Conservation (phyloP, 2,888 invertebrate genomes). For the Diarsia mendica region DNA sequence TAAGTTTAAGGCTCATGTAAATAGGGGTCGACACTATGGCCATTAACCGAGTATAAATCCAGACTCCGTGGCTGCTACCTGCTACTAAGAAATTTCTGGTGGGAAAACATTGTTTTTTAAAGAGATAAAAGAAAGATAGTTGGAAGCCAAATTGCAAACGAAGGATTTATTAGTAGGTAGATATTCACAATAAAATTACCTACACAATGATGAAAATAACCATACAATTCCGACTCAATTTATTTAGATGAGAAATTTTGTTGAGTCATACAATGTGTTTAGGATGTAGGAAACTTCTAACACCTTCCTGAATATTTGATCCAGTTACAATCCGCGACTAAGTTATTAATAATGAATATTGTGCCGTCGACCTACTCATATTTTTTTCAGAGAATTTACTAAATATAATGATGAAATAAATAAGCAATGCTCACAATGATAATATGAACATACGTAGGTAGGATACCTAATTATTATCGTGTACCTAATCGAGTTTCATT, state of each 20-base stretch:
- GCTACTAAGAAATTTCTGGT: no score
- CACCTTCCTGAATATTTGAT: slow-evolving; percentile 19
- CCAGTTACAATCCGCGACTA: neutral
- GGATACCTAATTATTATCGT: neutral
- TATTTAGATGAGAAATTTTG: neutral
- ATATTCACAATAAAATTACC: neutral
- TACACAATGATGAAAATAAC: neutral
- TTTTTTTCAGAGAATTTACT: neutral
- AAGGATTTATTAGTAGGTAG: neutral
- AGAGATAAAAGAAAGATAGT: neutral
- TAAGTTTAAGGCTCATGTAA: no score
- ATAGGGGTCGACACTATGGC: no score
- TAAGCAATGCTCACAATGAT: neutral
- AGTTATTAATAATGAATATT: slow-evolving; percentile 6
- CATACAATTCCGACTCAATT: neutral
- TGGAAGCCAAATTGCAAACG: neutral
- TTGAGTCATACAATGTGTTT: slow-evolving; percentile 2
- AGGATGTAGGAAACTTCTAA: slow-evolving; percentile 1
- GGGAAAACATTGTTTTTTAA: no score
- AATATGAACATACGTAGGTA: neutral
- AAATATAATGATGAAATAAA: neutral
- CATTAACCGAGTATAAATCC: no score
- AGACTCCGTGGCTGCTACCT: no score
- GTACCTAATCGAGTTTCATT: neutral
- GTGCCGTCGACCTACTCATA: no score